Conservation (phyloP, 2,113 vertebrate species). For the Microcebus jonahi region DNA sequence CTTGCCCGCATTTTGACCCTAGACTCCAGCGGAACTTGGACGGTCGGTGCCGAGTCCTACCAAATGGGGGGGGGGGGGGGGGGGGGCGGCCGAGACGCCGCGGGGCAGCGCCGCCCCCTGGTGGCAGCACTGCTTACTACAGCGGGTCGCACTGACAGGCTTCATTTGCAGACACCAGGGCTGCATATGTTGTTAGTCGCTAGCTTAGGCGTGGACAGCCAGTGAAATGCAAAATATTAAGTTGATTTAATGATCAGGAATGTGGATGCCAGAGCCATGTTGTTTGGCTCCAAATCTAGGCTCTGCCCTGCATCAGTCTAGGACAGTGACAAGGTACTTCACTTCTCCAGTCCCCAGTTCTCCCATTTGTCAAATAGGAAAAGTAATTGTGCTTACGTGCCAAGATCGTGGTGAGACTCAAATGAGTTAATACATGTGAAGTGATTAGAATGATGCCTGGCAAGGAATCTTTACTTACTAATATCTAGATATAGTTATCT, state of each 20-base stretch:
- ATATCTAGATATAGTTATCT: neutral
- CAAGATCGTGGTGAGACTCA: neutral
- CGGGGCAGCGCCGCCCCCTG: neutral
- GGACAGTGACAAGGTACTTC: neutral
- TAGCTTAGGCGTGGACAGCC: neutral
- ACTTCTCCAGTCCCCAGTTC: neutral
- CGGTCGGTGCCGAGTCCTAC: accelerated
- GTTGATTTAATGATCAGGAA: neutral
- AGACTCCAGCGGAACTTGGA: accelerated
- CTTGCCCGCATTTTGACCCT: neutral
- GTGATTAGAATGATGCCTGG: neutral
- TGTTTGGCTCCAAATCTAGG: neutral
- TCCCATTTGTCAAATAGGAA: neutral
- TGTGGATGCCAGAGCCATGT: neutral
- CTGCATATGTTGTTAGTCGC: neutral
- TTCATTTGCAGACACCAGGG: neutral
- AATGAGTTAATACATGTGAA: accelerated
- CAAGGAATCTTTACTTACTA: neutral
- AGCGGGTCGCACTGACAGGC: neutral
- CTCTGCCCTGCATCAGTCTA: neutral
- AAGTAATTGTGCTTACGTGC: neutral
- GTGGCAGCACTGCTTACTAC: neutral
- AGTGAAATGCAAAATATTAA: neutral
- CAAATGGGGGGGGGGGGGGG: too few species aligned
- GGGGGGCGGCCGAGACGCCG: neutral